Evolutionary conservation across 2,888 invertebrate species (phyloP).

Genomic region (Lissonota sp.): DNA sequence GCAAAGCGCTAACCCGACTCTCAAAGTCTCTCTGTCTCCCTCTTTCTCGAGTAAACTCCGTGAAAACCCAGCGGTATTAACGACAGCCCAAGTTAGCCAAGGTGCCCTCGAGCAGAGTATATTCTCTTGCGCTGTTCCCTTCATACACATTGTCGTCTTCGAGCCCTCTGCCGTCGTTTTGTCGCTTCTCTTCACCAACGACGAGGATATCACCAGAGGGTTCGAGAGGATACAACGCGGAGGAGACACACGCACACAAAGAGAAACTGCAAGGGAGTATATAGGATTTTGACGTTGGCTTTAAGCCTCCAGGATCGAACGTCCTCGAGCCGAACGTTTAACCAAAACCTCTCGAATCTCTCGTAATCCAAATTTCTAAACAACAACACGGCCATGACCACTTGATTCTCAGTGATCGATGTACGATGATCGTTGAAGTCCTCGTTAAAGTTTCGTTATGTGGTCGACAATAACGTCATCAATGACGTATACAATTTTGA

Average conservation of each 20-base stretch:
- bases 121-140: constrained; percentile 25
- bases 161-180: constrained; percentile 13
- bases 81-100: constrained; percentile 43
- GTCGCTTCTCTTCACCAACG: not conserved
- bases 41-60: constrained; percentile 29
- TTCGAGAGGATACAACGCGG: not conserved
- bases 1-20: constrained; percentile 51
- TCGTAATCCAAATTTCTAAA: no score
- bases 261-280: not conserved
- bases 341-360: not conserved
- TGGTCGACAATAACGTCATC: no score
- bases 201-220: not conserved
- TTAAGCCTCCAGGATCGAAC: not conserved
- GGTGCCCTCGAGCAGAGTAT: constrained; percentile 49
- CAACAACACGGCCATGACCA: no score
- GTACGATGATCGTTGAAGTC: no score
- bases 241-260: not conserved
- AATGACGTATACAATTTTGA: no score
- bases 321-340: not conserved
- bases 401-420: no score
- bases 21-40: constrained; percentile 36
- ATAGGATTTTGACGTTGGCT: not conserved
- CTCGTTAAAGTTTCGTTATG: no score
- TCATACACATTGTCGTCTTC: not conserved
- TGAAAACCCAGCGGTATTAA: constrained; percentile 48